Conservation (phyloP, 2,797 vertebrate genomes). For the Austrolebias charrua region DNA sequence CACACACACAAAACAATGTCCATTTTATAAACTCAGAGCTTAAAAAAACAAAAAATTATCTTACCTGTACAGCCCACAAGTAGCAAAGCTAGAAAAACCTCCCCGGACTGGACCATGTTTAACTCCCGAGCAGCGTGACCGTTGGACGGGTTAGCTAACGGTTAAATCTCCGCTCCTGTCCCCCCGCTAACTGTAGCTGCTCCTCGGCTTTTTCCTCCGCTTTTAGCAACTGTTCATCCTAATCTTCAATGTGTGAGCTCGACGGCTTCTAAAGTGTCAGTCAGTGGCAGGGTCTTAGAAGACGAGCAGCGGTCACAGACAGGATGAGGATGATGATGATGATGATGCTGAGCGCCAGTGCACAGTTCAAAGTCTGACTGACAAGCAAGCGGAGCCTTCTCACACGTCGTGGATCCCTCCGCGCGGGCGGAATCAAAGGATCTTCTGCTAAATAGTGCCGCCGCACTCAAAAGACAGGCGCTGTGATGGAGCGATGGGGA, state of each 20-base stretch:
- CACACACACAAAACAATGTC: background rate
- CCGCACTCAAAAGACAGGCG: slow-evolving; percentile 6
- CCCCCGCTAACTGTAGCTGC: slow-evolving; percentile 20
- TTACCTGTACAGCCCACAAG: slow-evolving; percentile 77
- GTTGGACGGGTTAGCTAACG: slow-evolving; percentile 55
- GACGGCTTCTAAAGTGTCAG: slow-evolving; percentile 46
- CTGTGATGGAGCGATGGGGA: slow-evolving; percentile 5
- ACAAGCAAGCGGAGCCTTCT: slow-evolving; percentile 75
- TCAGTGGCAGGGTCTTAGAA: slow-evolving; percentile 28
- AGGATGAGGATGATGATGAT: slow-evolving; percentile 49
- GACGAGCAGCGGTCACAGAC: slow-evolving; percentile 56
- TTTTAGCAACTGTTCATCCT: slow-evolving; percentile 61
- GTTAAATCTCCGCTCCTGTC: slow-evolving; percentile 46
- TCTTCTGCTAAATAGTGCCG: slow-evolving; percentile 69
- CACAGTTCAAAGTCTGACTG: slow-evolving; percentile 80
- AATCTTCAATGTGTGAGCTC: slow-evolving; percentile 30
- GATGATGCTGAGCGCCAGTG: slow-evolving; percentile 72
- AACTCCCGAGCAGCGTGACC: slow-evolving; percentile 61
- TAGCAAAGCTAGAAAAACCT: slow-evolving; percentile 70
- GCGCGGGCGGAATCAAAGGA: slow-evolving; percentile 42
- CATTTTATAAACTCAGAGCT: background rate
- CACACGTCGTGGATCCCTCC: slow-evolving; percentile 66
- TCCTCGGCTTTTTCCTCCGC: slow-evolving; percentile 21
- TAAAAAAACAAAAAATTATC: background rate
- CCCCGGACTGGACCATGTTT: slow-evolving; percentile 73